phyloP scores from a whole-genome alignment of 1,140 invertebrate genomes.

The Brachionus angularis region DNA sequence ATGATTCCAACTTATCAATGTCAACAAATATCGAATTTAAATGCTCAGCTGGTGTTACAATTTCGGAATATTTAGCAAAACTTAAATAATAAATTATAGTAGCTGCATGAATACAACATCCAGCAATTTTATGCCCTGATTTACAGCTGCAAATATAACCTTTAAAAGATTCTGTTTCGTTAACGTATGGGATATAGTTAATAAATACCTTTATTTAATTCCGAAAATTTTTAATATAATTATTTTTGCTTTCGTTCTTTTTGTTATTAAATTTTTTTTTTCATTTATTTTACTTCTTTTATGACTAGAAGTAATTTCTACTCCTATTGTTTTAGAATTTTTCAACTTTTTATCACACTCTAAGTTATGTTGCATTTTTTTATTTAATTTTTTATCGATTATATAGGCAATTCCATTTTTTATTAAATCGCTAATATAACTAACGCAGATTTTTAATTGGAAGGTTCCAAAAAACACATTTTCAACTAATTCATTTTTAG shows the following conservation, averaged over 20 bases:
- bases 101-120: conserved; percentile 1
- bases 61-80: neutral
- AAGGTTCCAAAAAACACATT: neutral
- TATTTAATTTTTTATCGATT: neutral
- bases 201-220: neutral
- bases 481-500: neutral
- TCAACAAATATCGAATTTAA: neutral
- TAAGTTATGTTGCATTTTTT: neutral
- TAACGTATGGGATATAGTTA: neutral
- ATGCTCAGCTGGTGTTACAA: neutral
- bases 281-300: neutral
- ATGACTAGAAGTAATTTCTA: neutral
- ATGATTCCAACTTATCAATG: neutral
- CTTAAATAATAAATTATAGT: neutral
- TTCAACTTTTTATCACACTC: neutral
- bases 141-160: conserved; percentile 1
- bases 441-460: neutral
- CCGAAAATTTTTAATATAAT: neutral
- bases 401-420: neutral
- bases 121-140: neutral
- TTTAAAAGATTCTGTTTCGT: neutral
- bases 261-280: too few relatives aligned
- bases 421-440: neutral
- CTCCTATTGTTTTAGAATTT: neutral
- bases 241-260: neutral